Evolutionary conservation across 92 coral and sea anemone genomes (phyloP), one percentile per base, ranked within the genome.

Genomic region (Scolanthus callimorphus): DNA sequence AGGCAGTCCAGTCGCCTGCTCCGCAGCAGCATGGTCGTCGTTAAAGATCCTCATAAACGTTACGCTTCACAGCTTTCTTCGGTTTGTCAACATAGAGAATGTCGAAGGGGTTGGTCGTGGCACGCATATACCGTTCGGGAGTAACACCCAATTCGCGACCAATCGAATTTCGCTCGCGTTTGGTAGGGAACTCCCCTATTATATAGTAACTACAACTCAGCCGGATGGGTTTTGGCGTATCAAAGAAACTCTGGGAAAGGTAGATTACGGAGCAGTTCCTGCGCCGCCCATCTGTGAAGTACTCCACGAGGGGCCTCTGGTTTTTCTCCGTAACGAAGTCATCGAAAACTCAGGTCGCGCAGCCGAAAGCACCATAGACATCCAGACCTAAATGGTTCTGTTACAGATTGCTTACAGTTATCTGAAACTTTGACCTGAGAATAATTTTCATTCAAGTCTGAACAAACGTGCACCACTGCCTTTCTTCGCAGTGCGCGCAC

Each of bases 101-200:
- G 8, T 9, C 8, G 52, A 6, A 46, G 8, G 52, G 52, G 8
- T 20, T 11, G 17, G 11, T 46, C 12, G 22, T 19, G 4, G 52
- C 11, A 9, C 22, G 8, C 4, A 9, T 46, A 19, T 46, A 46
- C 17, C 17, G 52, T 20, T 46, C 52, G 4, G 8, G 8, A 21
- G 11, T 46, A 46, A 46, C 52, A 4, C 17, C 52, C 11, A 46
- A 19, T 19, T 46, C 52, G 4, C 52, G 12, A 46, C 11, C 4
- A 4, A 46, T 46, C 12, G 4, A 4, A 9, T 21, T 21, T 46
- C 12, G 4, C 22, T 46, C 15, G 22, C 17, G 8, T 4, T 9
- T 20, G 4, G 19, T 9, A 6, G 52, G 12, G 23, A 88, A 88
- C 17, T 89, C 96, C 48, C 48, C 27, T 29, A 65, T 21, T 19